Percentiles rank a stretch among this genome's conserved stretches.
Evolutionary conservation across 2,888 invertebrate species (phyloP).

Genomic region (Hyles lineata): DNA sequence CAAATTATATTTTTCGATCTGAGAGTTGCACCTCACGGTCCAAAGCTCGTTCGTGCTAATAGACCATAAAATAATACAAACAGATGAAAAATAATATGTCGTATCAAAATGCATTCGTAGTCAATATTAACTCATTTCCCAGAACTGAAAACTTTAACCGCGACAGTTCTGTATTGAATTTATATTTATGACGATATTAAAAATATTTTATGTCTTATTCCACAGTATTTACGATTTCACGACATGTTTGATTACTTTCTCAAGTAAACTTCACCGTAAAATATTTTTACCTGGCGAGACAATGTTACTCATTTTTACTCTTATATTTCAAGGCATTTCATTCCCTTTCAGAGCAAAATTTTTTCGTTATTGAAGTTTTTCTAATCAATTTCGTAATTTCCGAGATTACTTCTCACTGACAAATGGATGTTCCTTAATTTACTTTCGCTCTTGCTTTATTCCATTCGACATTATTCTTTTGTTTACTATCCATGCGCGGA

Average conservation of each 20-base stretch:
- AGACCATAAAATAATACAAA: too few species aligned
- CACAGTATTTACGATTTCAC: not conserved
- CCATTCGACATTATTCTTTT: not conserved
- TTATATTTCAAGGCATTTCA: conserved; percentile 14
- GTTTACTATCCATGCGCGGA: not conserved
- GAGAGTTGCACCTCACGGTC: too few species aligned
- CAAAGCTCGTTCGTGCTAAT: too few species aligned
- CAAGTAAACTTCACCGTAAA: not conserved
- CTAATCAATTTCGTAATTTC: conserved; percentile 26
- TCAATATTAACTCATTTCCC: too few species aligned
- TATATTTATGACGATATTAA: too few species aligned
- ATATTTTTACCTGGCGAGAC: not conserved
- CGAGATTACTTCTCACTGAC: conserved; percentile 4
- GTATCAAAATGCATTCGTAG: too few species aligned
- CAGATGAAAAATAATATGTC: too few species aligned
- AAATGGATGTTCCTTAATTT: not conserved
- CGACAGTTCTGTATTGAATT: too few species aligned
- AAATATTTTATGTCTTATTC: too few species aligned
- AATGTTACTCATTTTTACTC: not conserved
- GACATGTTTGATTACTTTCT: not conserved
- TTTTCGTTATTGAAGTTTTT: conserved; percentile 22
- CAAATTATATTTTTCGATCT: too few species aligned
- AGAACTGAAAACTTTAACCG: too few species aligned
- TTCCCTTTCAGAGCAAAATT: not conserved
- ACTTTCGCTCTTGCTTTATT: conserved; percentile 7